Percentiles rank a stretch among this genome's conserved stretches.
phyloP scores from a whole-genome alignment of 2,888 invertebrate species.

The Drosophila planitibia region DNA sequence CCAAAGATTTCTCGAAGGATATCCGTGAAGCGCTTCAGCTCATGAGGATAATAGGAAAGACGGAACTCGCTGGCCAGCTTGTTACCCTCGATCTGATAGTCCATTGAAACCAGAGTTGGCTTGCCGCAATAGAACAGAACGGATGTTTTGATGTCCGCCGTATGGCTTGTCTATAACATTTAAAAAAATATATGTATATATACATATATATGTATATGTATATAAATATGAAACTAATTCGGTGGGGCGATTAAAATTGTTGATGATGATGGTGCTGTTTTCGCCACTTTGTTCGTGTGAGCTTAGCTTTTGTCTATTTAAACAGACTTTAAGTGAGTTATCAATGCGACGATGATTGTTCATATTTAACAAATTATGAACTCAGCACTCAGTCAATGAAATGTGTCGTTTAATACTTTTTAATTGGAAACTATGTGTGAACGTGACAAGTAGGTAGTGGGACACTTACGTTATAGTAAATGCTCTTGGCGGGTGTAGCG shows the following conservation, averaged over 20 bases:
- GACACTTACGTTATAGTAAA: conserved; percentile 94
- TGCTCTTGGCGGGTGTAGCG: conserved; percentile 91
- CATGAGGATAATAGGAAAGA: conserved; percentile 95
- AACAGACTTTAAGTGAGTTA: conserved; percentile 28
- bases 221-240: no score
- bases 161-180: conserved; percentile 90
- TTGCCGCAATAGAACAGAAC: conserved; percentile 92
- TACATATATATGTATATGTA: not conserved
- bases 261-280: conserved; percentile 12
- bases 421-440: conserved; percentile 43
- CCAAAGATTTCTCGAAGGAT: conserved; percentile 91
- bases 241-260: conserved; percentile 19
- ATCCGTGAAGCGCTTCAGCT: conserved; percentile 89
- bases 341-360: conserved; percentile 52
- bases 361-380: conserved; percentile 10
- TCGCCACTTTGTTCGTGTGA: conserved; percentile 1
- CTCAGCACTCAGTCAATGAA: conserved; percentile 11
- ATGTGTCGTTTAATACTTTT: conserved; percentile 59
- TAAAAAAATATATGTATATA: conserved; percentile 70
- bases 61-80: conserved; percentile 90
- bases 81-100: conserved; percentile 91
- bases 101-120: conserved; percentile 92
- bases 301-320: conserved; percentile 22
- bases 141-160: conserved; percentile 93
- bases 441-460: not conserved